Percentiles rank a stretch among this genome's conserved stretches.
Evolutionary conservation across 1,140 invertebrate species (phyloP).

Genomic region (Agrypnia vestita): DNA sequence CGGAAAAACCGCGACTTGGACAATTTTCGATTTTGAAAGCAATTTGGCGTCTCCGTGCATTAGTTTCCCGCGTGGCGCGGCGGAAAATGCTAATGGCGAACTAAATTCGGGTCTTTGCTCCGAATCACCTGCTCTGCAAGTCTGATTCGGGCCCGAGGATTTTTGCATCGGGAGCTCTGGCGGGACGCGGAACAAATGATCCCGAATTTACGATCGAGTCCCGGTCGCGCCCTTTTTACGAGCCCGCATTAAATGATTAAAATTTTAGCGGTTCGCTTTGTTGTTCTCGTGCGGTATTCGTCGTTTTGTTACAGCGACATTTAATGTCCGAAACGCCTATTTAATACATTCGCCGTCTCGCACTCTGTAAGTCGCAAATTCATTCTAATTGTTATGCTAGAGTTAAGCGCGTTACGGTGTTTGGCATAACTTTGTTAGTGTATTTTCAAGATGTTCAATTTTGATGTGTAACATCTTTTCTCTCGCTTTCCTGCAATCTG

Average conservation of each 20-base stretch:
- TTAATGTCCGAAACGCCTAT: background rate
- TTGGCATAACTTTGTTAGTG: no score
- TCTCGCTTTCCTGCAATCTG: no score
- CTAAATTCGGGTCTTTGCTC: constrained; percentile 47
- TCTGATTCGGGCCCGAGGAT: constrained; percentile 48
- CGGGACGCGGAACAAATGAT: constrained; percentile 9
- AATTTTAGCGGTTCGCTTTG: constrained; percentile 39
- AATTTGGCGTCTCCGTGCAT: constrained; percentile 22
- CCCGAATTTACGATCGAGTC: constrained; percentile 29
- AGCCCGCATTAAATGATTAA: constrained; percentile 32
- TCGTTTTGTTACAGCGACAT: background rate
- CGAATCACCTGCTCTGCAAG: constrained; percentile 54
- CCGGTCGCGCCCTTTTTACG: constrained; percentile 33
- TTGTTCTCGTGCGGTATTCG: constrained; percentile 28
- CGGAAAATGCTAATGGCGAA: constrained; percentile 45
- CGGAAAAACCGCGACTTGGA: no score
- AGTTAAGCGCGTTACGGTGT: no score
- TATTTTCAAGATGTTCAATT: no score
- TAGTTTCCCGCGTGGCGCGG: background rate
- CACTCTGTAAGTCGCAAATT: no score
- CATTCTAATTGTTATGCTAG: no score
- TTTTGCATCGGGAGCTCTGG: background rate
- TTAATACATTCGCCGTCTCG: background rate
- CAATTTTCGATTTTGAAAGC: background rate
- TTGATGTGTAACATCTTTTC: no score